Base-by-base conservation (phyloP, 2,888 invertebrate genomes). In the Dryocosmus kuriphilus region DNA sequence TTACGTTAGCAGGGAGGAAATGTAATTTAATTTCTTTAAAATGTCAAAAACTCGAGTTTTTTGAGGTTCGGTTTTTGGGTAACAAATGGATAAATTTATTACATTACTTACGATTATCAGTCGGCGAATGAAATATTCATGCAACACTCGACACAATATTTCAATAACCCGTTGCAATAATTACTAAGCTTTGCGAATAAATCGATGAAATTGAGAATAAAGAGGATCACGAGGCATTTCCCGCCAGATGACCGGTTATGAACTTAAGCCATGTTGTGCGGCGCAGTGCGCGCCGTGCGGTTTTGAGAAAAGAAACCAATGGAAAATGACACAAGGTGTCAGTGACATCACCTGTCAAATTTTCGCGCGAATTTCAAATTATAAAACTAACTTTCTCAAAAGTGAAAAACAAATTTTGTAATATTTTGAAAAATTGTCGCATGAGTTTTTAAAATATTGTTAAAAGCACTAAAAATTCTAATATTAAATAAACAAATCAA, bases 31-130 rank as follows among this genome's bases (percentile, higher is more conserved):
- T 57, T 57, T 24, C 24, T 22, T 57, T 11, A 57, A 57, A 57
- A 24, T 9, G 35, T n/a, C 11, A 19, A 63, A 38, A 67, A 19
- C 19, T 46, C 41, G 6, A 19, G 27, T 30, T 57, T 11, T 24
- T 71, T 30, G 19, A 71, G 71, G 71, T 71, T 71, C 51, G 71
- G 71, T 71, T n/a, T 27, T 2, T 27, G n/a, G 41, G 14, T 41
- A 16, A 14, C 14, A 41, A 67, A n/a, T 38, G 30, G 30, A 8
- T 41, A 57, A n/a, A 57, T 24, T 57, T 57, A 14, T 46, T 9
- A 19, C 2, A 46, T 5, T 71, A 71, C 71, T 71, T 51, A 71
- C 71, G 11, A n/a, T 67, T 27, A 19, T 19, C 9, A 14, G 4
- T 71, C 7, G 2, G 1, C 5, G 8, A 51, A 51, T n/a, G 9